phyloP scores from a whole-genome alignment of 1,140 invertebrate genomes.

The Drosophila arizonae region DNA sequence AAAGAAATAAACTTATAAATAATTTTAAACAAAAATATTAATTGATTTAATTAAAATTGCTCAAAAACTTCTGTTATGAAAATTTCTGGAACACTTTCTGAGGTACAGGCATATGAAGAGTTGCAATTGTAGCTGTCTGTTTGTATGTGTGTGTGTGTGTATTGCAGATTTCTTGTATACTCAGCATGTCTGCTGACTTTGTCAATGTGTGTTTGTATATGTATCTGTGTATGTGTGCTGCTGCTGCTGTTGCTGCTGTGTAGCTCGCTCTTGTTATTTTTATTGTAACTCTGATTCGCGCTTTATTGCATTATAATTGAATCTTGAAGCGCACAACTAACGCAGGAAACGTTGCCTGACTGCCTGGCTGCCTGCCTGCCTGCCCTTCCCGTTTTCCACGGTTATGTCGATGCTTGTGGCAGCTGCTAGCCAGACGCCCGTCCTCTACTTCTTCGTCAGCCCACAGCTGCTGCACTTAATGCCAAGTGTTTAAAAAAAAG shows the following conservation, averaged over 20 bases:
- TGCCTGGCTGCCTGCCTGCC: constrained; percentile 21
- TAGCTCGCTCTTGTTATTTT: constrained; percentile 66
- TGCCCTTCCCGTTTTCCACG: constrained; percentile 35
- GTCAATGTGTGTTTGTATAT: constrained; percentile 16
- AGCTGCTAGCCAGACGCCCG: constrained; percentile 22
- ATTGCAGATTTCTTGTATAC: constrained; percentile 32
- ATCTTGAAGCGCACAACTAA: constrained; percentile 80
- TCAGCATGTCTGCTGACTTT: constrained; percentile 32
- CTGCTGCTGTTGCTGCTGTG: constrained; percentile 6
- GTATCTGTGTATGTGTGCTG: constrained; percentile 15
- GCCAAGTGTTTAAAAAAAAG: constrained; percentile 73
- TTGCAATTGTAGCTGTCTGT: constrained; percentile 8
- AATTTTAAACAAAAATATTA: no score
- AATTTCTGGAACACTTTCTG: constrained; percentile 28
- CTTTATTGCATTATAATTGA: constrained; percentile 82
- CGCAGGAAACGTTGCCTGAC: constrained; percentile 77
- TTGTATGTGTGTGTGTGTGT: constrained; percentile 13
- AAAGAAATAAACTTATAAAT: no score
- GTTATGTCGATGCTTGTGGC: constrained; percentile 36
- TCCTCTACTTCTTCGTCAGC: constrained; percentile 3
- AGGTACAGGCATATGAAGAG: constrained; percentile 18
- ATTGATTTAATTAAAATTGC: no score
- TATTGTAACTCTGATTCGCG: constrained; percentile 80
- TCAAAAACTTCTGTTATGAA: neutral
- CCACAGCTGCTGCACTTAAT: constrained; percentile 76